phyloP scores from a whole-genome alignment of 1,140 invertebrate species.

The Listronotus oregonensis region DNA sequence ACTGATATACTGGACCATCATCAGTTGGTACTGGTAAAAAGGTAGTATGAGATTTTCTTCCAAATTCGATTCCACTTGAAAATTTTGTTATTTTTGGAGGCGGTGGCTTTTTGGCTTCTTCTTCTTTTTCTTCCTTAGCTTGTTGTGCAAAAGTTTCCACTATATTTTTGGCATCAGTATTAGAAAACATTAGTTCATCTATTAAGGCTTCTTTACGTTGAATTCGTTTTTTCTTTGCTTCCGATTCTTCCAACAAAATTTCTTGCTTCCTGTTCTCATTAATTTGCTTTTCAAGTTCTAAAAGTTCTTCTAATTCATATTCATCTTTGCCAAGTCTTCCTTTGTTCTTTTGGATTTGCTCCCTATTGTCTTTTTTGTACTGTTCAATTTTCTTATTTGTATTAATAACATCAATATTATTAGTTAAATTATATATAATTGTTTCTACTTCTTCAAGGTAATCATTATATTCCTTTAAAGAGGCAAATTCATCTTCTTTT shows the following conservation, averaged over 20 bases:
- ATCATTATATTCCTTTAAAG: slow-evolving; percentile 86
- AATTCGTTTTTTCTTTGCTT: slow-evolving; percentile 82
- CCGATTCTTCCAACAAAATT: slow-evolving; percentile 66
- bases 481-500: slow-evolving; percentile 86
- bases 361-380: slow-evolving; percentile 93
- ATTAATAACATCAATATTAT: slow-evolving; percentile 87
- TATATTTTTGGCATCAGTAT: slow-evolving; percentile 85
- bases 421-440: slow-evolving; percentile 89
- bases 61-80: slow-evolving; percentile 81
- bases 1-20: slow-evolving; percentile 75
- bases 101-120: slow-evolving; percentile 51
- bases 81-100: slow-evolving; percentile 68
- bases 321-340: slow-evolving; percentile 72
- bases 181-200: slow-evolving; percentile 93
- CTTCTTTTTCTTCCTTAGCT: slow-evolving; percentile 66
- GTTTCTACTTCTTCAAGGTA: slow-evolving; percentile 92
- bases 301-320: slow-evolving; percentile 83
- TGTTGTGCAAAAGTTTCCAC: slow-evolving; percentile 79
- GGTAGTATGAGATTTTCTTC: slow-evolving; percentile 59
- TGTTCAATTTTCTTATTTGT: slow-evolving; percentile 92
- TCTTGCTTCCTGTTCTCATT: slow-evolving; percentile 70
- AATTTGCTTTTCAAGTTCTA: slow-evolving; percentile 82
- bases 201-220: slow-evolving; percentile 88
- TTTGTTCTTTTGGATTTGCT: slow-evolving; percentile 88
- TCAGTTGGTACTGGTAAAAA: slow-evolving; percentile 73